Conservation (phyloP, 2,113 vertebrate genomes). For the Aspiorhynchus laticeps region DNA sequence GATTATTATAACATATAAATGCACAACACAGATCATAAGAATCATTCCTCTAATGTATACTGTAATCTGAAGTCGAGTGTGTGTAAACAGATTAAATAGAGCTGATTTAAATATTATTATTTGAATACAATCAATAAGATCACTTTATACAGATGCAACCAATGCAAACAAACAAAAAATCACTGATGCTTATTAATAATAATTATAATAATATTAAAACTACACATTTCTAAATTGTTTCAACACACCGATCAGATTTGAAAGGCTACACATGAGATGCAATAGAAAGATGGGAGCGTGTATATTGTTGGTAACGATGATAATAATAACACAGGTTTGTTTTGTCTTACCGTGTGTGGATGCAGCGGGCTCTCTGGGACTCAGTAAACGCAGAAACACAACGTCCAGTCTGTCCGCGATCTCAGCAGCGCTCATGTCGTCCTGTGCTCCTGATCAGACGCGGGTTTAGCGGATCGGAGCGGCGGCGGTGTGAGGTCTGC, state of each 20-base stretch:
- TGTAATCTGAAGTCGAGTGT: not conserved
- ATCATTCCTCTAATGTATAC: not conserved
- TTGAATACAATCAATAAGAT: not conserved
- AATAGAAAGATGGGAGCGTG: not conserved
- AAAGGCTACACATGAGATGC: not conserved
- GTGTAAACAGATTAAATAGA: not conserved
- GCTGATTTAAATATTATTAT: not conserved
- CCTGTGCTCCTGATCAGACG: constrained; percentile 57
- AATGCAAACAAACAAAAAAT: not conserved
- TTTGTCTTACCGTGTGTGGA: constrained; percentile 53
- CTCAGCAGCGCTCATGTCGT: constrained; percentile 76
- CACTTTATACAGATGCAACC: not conserved
- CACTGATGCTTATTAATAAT: not conserved
- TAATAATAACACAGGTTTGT: not conserved
- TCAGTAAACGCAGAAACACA: constrained; percentile 59
- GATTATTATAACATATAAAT: not conserved
- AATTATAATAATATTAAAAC: not conserved
- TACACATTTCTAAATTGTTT: not conserved
- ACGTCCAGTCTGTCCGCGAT: constrained; percentile 66
- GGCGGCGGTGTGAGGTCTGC: not conserved
- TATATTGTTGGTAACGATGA: not conserved
- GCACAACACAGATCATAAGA: not conserved
- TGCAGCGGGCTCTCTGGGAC: constrained; percentile 54
- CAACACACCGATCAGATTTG: not conserved
- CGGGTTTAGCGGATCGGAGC: not conserved